phyloP scores from a whole-genome alignment of 1,140 invertebrate genomes.

The Triops longicaudatus region DNA sequence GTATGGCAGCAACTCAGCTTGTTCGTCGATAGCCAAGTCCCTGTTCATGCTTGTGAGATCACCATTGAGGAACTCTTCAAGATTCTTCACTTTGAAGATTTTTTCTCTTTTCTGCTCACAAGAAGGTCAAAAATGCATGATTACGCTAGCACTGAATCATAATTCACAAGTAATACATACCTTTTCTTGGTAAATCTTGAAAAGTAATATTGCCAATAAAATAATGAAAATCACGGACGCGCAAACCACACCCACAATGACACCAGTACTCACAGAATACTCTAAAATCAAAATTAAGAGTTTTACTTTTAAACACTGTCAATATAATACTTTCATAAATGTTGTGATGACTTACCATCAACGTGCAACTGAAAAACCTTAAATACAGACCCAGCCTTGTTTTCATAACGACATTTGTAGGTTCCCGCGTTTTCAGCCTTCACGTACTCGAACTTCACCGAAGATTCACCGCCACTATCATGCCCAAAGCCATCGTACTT shows the following conservation, averaged over 20 bases:
- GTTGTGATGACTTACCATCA: slow-evolving; percentile 25
- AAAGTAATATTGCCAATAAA: slow-evolving; percentile 42
- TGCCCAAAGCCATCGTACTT: neutral
- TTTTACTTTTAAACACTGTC: slow-evolving; percentile 40
- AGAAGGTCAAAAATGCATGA: slow-evolving; percentile 23
- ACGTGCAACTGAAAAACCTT: slow-evolving; percentile 20
- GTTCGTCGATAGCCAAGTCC: slow-evolving; percentile 76
- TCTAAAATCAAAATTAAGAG: slow-evolving; percentile 34
- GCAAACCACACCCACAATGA: slow-evolving; percentile 30
- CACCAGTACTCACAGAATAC: slow-evolving; percentile 24
- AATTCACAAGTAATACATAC: slow-evolving; percentile 35
- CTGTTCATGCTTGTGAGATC: slow-evolving; percentile 73
- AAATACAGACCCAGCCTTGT: slow-evolving; percentile 18
- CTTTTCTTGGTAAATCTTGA: slow-evolving; percentile 50
- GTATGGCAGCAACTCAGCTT: slow-evolving; percentile 83
- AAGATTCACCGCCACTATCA: slow-evolving; percentile 13
- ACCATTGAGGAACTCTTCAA: slow-evolving; percentile 62
- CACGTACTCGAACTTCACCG: slow-evolving; percentile 26
- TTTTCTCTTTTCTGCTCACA: slow-evolving; percentile 27
- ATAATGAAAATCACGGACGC: slow-evolving; percentile 40
- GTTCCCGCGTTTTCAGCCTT: slow-evolving; percentile 17
- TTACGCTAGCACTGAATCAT: neutral
- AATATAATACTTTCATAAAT: slow-evolving; percentile 23
- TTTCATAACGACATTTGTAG: neutral
- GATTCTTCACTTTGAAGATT: slow-evolving; percentile 29